These are phyloP conservation scores for Scaptomyza caliginosa DNA, from an alignment of 2,888 invertebrate species.

Conservation along the genomic window DNA sequence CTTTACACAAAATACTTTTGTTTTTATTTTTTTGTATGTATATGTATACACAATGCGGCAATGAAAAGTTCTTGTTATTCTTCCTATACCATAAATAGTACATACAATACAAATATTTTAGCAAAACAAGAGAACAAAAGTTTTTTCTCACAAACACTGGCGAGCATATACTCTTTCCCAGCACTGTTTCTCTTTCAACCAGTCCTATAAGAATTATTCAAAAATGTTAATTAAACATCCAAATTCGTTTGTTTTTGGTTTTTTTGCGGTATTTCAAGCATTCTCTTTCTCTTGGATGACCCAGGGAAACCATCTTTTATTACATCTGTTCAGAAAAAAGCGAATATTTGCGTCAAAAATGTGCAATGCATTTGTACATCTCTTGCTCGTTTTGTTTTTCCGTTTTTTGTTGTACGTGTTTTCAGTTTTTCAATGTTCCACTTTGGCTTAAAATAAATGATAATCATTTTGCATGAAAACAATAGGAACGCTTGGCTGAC, in stretches of 20 bases:
- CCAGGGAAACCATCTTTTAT: slow-evolving; percentile 2
- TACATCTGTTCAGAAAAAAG: slow-evolving; percentile 30
- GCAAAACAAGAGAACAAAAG: not conserved
- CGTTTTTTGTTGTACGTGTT: not conserved
- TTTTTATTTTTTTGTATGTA: too few relatives aligned
- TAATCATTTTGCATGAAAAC: slow-evolving; percentile 65
- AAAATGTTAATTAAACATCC: too few relatives aligned
- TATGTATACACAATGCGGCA: slow-evolving; percentile 23
- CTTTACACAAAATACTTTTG: slow-evolving; percentile 50
- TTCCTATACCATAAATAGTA: not conserved
- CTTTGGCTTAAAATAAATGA: slow-evolving; percentile 56
- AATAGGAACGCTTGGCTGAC: slow-evolving; percentile 59
- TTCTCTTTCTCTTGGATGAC: not conserved
- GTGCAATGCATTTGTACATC: slow-evolving; percentile 37
- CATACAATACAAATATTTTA: not conserved
- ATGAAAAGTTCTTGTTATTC: slow-evolving; percentile 17
- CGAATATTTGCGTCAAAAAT: slow-evolving; percentile 24
- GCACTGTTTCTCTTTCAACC: too few relatives aligned
- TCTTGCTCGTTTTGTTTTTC: slow-evolving; percentile 1
- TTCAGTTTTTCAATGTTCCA: slow-evolving; percentile 33
- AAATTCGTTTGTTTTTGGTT: too few relatives aligned
- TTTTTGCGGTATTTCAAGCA: slow-evolving; percentile 21
- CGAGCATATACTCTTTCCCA: slow-evolving; percentile 10
- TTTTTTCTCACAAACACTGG: not conserved
- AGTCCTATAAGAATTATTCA: too few relatives aligned